These are phyloP conservation scores for Bambusicola thoracicus DNA, from an alignment of 2,113 vertebrate species.

Conservation along the genomic window DNA sequence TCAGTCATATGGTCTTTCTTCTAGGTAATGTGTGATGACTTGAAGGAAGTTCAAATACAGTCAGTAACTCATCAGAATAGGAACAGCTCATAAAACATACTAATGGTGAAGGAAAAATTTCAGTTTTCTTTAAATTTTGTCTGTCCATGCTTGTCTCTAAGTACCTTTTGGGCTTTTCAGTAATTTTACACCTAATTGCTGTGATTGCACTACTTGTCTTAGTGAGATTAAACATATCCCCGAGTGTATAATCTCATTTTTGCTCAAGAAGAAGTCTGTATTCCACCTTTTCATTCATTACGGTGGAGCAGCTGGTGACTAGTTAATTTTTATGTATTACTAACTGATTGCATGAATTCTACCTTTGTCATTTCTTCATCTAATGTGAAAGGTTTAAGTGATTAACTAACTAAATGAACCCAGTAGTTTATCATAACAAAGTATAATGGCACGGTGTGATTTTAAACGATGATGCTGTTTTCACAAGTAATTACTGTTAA, in stretches of 20 bases:
- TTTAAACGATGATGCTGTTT: slow-evolving; percentile 39
- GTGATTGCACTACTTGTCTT: slow-evolving; percentile 33
- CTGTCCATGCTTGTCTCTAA: not conserved
- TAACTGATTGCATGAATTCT: slow-evolving; percentile 47
- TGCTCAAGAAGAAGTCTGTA: slow-evolving; percentile 6
- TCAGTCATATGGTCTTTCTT: fast-evolving
- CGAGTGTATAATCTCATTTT: slow-evolving; percentile 54
- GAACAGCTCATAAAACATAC: not conserved
- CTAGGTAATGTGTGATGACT: not conserved
- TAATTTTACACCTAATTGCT: slow-evolving; percentile 14
- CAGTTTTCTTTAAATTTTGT: not conserved
- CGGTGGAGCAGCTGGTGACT: slow-evolving; percentile 59
- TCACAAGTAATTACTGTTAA: not conserved
- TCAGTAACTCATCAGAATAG: not conserved
- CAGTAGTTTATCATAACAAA: slow-evolving; percentile 52
- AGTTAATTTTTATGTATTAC: slow-evolving; percentile 59
- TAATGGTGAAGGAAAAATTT: not conserved
- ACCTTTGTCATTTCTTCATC: slow-evolving; percentile 54
- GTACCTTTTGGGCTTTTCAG: slow-evolving; percentile 14
- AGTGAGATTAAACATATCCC: slow-evolving; percentile 52
- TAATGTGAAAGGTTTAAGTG: slow-evolving; percentile 41
- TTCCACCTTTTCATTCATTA: slow-evolving; percentile 50
- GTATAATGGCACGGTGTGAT: slow-evolving; percentile 12
- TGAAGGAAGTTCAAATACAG: not conserved
- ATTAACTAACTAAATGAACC: slow-evolving; percentile 56